Conservation (phyloP, 2,888 invertebrate species). For the Subacronicta megacephala region DNA sequence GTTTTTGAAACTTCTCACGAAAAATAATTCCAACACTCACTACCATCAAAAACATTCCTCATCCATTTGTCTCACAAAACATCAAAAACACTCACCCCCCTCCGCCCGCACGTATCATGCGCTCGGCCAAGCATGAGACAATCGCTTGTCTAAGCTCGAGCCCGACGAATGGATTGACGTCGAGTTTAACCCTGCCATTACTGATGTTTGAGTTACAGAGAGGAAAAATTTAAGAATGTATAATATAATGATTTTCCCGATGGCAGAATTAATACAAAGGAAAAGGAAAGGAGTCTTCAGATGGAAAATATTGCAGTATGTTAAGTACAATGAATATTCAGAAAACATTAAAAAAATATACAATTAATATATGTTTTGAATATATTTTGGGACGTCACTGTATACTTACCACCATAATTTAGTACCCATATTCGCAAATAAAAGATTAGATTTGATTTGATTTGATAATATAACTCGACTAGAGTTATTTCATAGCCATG, state of each 20-base stretch:
- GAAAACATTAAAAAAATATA: too few relatives aligned
- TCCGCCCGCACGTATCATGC: slow-evolving; percentile 33
- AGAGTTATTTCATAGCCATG: too few relatives aligned
- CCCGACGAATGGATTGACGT: slow-evolving; percentile 38
- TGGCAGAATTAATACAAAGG: neutral
- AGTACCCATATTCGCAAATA: too few relatives aligned
- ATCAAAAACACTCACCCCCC: slow-evolving; percentile 31
- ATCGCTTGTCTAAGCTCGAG: slow-evolving; percentile 50
- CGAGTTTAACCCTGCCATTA: slow-evolving; percentile 5
- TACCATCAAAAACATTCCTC: slow-evolving; percentile 13
- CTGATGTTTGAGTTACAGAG: neutral
- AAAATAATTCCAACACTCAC: neutral
- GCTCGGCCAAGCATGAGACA: slow-evolving; percentile 55
- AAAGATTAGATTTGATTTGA: too few relatives aligned
- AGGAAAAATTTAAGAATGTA: neutral
- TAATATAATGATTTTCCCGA: neutral
- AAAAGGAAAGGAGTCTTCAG: neutral
- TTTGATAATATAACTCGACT: too few relatives aligned
- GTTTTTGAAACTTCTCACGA: too few relatives aligned
- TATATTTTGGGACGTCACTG: too few relatives aligned
- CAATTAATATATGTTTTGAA: too few relatives aligned
- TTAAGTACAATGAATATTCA: too few relatives aligned
- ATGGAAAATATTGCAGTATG: too few relatives aligned
- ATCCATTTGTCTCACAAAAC: slow-evolving; percentile 14
- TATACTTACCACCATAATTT: too few relatives aligned